Percentiles rank a stretch among this genome's conserved stretches.
phyloP scores from a whole-genome alignment of 2,797 vertebrate genomes.

The Syndactyla subalaris region DNA sequence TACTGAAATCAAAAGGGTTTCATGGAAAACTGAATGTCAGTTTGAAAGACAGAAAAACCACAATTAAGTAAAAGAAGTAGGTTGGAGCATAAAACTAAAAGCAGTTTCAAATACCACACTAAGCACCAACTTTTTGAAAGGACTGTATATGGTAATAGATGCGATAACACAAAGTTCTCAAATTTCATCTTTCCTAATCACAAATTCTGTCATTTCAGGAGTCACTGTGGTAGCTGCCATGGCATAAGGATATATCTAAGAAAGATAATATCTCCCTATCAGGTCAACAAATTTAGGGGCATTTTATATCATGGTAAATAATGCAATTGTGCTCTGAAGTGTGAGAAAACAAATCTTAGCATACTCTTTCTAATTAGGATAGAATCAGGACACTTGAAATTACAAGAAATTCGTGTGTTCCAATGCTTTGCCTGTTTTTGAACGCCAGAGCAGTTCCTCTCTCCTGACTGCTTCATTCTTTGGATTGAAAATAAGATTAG shows the following conservation, averaged over 20 bases:
- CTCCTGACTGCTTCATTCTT: neutral
- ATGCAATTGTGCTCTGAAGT: neutral
- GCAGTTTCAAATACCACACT: neutral
- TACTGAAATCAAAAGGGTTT: constrained; percentile 29
- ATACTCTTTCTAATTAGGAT: neutral
- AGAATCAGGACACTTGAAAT: neutral
- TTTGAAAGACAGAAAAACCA: neutral
- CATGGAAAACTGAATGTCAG: neutral
- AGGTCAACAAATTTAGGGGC: neutral
- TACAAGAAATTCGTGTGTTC: neutral
- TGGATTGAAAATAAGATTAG: neutral
- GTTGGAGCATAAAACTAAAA: neutral
- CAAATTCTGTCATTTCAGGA: neutral
- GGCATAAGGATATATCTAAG: neutral
- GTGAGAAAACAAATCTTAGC: neutral
- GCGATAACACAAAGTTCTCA: neutral
- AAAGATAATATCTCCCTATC: neutral
- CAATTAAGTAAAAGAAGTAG: neutral
- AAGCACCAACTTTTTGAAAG: neutral
- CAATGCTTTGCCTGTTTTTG: neutral
- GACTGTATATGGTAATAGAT: neutral
- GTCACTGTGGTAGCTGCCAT: neutral
- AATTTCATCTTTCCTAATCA: neutral
- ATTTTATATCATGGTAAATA: neutral
- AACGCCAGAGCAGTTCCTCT: neutral